Evolutionary conservation across 2,113 vertebrate genomes (phyloP).

Genomic region (Cygnus atratus): DNA sequence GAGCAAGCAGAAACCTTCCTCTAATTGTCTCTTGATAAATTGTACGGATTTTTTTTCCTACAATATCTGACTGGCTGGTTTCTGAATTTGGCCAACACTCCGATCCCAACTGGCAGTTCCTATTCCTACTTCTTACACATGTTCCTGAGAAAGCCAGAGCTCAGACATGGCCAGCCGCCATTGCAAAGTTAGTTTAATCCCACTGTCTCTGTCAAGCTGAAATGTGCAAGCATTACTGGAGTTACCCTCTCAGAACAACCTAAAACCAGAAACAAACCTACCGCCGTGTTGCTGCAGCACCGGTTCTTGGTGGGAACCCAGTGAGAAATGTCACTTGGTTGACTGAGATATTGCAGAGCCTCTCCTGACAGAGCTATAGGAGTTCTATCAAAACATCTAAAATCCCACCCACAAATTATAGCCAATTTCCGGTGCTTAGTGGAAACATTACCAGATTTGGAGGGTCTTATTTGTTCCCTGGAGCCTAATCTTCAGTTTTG

Average conservation of each 20-base stretch:
- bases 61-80: not conserved
- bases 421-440: not conserved
- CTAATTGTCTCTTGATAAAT: not conserved
- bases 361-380: not conserved
- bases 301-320: not conserved
- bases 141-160: not conserved
- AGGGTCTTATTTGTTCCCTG: not conserved
- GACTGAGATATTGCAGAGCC: not conserved
- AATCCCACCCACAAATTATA: constrained; percentile 1
- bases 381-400: not conserved
- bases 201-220: not conserved
- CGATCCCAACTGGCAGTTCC: not conserved
- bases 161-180: not conserved
- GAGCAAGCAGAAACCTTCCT: not conserved
- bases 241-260: not conserved
- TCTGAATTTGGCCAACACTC: not conserved
- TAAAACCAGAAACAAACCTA: not conserved
- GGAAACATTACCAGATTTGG: not conserved
- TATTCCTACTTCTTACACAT: not conserved
- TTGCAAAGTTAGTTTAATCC: not conserved
- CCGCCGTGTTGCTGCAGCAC: not conserved
- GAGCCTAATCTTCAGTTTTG: not conserved
- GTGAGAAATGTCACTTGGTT: not conserved
- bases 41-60: not conserved
- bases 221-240: not conserved